Percentiles rank a stretch among this genome's conserved stretches.
Evolutionary conservation across 2,888 invertebrate species (phyloP).

Genomic region (Ctena decussata): DNA sequence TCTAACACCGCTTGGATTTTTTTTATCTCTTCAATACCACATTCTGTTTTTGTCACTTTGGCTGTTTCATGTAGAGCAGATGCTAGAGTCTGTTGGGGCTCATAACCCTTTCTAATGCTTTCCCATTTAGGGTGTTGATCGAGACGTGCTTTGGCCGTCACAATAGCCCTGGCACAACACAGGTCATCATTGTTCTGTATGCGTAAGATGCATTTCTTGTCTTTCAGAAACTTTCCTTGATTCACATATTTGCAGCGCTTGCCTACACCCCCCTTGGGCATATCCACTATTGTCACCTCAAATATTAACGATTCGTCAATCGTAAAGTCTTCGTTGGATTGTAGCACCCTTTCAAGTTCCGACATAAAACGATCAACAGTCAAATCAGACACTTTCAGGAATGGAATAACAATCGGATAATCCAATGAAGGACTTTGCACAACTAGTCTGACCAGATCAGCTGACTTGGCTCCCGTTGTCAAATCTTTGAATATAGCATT

Average conservation of each 20-base stretch:
- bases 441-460: not conserved
- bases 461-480: not conserved
- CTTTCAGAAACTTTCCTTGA: not conserved
- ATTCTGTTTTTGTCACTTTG: not conserved
- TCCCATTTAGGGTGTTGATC: not conserved
- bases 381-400: not conserved
- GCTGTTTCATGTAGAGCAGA: not conserved
- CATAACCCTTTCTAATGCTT: not conserved
- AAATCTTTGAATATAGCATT: not conserved
- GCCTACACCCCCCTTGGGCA: not conserved
- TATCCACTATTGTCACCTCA: not conserved
- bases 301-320: not conserved
- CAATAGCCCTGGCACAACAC: conserved; percentile 4
- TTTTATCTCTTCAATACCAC: conserved; percentile 14
- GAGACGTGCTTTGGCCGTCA: not conserved
- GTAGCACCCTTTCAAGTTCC: not conserved
- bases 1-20: conserved; percentile 15
- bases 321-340: not conserved
- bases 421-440: not conserved
- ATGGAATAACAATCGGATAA: conserved; percentile 7
- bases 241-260: not conserved
- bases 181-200: not conserved
- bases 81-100: not conserved
- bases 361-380: not conserved
- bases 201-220: not conserved